Evolutionary conservation across 2,888 invertebrate genomes (phyloP).

Genomic region (Nomada flava): DNA sequence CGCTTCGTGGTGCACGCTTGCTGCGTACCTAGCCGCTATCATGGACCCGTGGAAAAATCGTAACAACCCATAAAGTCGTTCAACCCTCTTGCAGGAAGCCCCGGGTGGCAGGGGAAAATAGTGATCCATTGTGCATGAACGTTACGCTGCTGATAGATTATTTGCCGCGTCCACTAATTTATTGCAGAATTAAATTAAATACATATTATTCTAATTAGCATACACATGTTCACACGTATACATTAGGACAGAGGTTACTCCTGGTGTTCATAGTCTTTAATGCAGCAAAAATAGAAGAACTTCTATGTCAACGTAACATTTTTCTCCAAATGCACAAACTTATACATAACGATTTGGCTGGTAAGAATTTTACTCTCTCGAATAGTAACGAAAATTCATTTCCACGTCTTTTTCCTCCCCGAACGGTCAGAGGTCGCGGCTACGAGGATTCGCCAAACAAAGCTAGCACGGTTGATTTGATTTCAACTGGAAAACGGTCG

Average conservation of each 20-base stretch:
- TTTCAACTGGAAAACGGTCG: constrained; percentile 55
- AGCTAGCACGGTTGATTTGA: constrained; percentile 38
- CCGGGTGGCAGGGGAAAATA: too few relatives aligned
- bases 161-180: too few relatives aligned
- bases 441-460: constrained; percentile 28
- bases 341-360: not conserved
- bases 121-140: too few relatives aligned
- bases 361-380: too few relatives aligned
- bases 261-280: too few relatives aligned
- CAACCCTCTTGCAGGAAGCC: not conserved
- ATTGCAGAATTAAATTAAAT: too few relatives aligned
- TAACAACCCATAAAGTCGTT: constrained; percentile 26
- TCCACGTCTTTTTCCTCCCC: not conserved
- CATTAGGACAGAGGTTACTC: too few relatives aligned
- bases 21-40: constrained; percentile 51
- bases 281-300: too few relatives aligned
- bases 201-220: too few relatives aligned
- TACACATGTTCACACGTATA: too few relatives aligned
- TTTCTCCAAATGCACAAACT: not conserved
- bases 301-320: too few relatives aligned
- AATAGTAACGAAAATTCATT: not conserved
- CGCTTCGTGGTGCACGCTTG: constrained; percentile 56
- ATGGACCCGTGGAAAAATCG: constrained; percentile 58
- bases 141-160: too few relatives aligned
- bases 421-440: constrained; percentile 5